Conservation (phyloP, 1,140 invertebrate species). For the Orussus abietinus region DNA sequence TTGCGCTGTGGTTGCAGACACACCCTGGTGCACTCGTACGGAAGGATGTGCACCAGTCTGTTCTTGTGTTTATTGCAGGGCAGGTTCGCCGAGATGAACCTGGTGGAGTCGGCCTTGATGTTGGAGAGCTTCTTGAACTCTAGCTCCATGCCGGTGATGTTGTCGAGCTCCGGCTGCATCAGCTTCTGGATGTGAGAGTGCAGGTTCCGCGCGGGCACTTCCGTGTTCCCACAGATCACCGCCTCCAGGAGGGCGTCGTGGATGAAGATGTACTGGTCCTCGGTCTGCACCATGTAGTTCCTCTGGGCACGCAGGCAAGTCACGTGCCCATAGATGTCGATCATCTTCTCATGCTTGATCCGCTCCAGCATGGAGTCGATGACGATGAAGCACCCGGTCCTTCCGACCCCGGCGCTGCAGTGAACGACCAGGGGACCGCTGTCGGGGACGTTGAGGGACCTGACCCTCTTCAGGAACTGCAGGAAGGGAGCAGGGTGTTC, state of each 20-base stretch:
- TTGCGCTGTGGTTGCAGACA: slow-evolving; percentile 87
- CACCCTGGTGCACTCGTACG: slow-evolving; percentile 93
- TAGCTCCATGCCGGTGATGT: slow-evolving; percentile 94
- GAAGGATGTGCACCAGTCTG: slow-evolving; percentile 93
- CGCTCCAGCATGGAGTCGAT: slow-evolving; percentile 96
- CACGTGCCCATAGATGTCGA: slow-evolving; percentile 98
- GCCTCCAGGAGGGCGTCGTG: slow-evolving; percentile 96
- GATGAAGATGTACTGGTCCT: slow-evolving; percentile 99
- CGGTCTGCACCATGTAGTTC: slow-evolving; percentile 97
- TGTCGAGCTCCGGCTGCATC: slow-evolving; percentile 76
- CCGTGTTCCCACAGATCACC: slow-evolving; percentile 91
- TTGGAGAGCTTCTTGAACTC: slow-evolving; percentile 97
- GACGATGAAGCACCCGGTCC: slow-evolving; percentile 98
- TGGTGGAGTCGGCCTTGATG: slow-evolving; percentile 89
- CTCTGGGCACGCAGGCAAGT: slow-evolving; percentile 94
- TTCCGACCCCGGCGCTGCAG: slow-evolving; percentile 95
- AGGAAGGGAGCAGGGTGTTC: slow-evolving; percentile 98
- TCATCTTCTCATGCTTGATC: slow-evolving; percentile 91
- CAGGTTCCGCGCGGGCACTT: slow-evolving; percentile 87
- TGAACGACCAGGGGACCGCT: slow-evolving; percentile 94
- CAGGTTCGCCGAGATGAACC: slow-evolving; percentile 93
- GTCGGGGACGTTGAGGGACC: slow-evolving; percentile 83
- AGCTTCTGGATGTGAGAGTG: slow-evolving; percentile 93
- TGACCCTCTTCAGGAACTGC: slow-evolving; percentile 92
- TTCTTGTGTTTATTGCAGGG: slow-evolving; percentile 98